Evolutionary conservation across 2,797 vertebrate species (phyloP), one percentile per base, ranked within the genome.

Genomic region (Heterohyrax brucei): DNA sequence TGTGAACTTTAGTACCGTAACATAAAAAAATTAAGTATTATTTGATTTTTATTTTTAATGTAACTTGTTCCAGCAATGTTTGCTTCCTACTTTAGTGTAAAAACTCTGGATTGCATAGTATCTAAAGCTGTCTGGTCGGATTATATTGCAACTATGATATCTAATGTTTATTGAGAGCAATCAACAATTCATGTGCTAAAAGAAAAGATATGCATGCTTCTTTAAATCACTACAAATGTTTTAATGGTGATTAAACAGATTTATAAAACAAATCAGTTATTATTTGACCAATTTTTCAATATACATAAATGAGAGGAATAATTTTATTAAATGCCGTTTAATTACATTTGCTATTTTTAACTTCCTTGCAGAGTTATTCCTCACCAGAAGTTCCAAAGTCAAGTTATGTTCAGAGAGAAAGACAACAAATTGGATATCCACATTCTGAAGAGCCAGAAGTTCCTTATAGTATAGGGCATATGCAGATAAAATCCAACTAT

Each of bases 291-390:
- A 39, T 84, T 94, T 89, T 94, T 7, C n/a, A 88, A 83, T 46
- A 76, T 8, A 83, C 76, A 89, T 94, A 94, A 93, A 72, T 3
- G 70, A 73, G n/a, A 91, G 87, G 48, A 76, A 2, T 84, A 48
- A 73, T 83, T 88, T 46, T 81, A 88, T 84, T 92, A 91, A 94
- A 73, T 95, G n/a, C 10, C 7, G 53, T 61, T 82, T 87, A 91
- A 83, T 96, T 84, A 78, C 5, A 14, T 83, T 96, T 95, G 19
- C 39, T 89, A 75, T 89, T 96, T 96, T 96, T 83, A 94, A 94
- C 30, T 96, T 91, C 9, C 28, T 96, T 98, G 26, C 92, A 98
- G 97, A 93, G 70, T 73, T 61, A 62, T 92, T 50, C 84, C 1
- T 68, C 66, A 39, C 19, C 78, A 68, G 33, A 53, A 28, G 10